Evolutionary conservation across 2,797 vertebrate species (phyloP), one percentile per base, ranked within the genome.

Genomic region (Chelmon rostratus): DNA sequence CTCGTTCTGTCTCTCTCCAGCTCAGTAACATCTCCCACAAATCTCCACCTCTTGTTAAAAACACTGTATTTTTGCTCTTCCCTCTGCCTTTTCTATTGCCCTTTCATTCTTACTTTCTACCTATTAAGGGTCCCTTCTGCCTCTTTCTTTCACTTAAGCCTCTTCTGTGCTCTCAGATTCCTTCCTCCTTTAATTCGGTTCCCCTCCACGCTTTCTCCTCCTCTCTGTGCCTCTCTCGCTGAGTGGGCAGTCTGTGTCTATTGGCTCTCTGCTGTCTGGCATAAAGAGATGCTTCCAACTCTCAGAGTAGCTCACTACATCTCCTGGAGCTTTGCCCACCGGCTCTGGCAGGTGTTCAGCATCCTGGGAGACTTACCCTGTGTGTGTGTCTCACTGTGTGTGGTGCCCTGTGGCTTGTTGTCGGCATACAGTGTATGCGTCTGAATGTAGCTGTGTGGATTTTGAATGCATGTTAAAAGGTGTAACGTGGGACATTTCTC

Each of bases 331-430:
- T 46, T 58, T 73, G 76, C 82, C 84, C 73, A 73, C 37, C 76
- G 82, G 79, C 67, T 80, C 76, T 86, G 76, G 88, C 86, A 93
- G 86, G 69, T 91, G 85, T 83, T 87, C 78, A 76, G 75, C 57
- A 62, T 81, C 84, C 72, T 84, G 58, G 54, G 76, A 80, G 78
- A 65, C 58, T 65, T 68, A 70, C 8, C 38, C 75, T 73, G 28
- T 47, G 44, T 79, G 65, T 18, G 79, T 47, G 31, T 69, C 35
- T 81, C 69, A 46, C 37, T 73, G 77, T 72, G 73, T 71, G 76
- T 68, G 56, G 37, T 78, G 72, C 68, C 65, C 70, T 54, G 6
- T 77, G 47, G 64, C 71, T 70, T 74, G 50, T 78, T 61, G 72
- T 68, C 54, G 66, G 61, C 44, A 42, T 7, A 23, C 52, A 37